Base-by-base conservation (phyloP, 2,888 invertebrate species). In the Erebia epiphron region DNA sequence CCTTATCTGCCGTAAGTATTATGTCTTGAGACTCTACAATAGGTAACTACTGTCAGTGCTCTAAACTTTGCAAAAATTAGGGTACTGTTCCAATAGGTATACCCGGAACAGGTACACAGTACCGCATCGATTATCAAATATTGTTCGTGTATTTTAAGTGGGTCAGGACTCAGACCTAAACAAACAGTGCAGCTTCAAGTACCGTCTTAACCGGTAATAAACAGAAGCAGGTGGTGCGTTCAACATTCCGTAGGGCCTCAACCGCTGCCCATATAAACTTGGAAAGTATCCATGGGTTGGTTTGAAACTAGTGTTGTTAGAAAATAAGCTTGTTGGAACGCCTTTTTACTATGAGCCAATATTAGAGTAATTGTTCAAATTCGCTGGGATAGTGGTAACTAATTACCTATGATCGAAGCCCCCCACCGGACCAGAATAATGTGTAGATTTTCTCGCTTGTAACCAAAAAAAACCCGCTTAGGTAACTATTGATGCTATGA, bases 221-320 rank as follows among this genome's bases (percentile, higher is more conserved):
- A 90, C 89, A 88, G 83, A 83, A 82, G 83, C 91, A 91, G 90
- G 92, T 91, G 89, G 83, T 83, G 81, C 83, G 54, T 54, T 21
- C 13, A 49, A 21, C 62, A 46, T 21, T 67, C 61, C 62, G 72
- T 70, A 68, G 71, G 68, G 70, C 74, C 80, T 86, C 84, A 85
- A 86, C 86, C 87, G 87, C 83, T 86, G 87, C 84, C 86, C 88
- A 86, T 84, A 66, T 64, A 61, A 73, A 76, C 87, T 89, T 89
- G 84, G 84, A 88, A 92, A 91, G 90, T 91, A 92, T 91, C 86
- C 80, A 83, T 86, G 86, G 89, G 91, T 87, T 41, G 16, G 14
- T n/a, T 52, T 57, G 26, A 11, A 46, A 61, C 61, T 49, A 62
- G 62, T 62, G 62, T 21, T 62, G 62, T 18, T 18, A 41, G 1